These are phyloP conservation scores for Peucedramus taeniatus DNA, from an alignment of 2,113 vertebrate genomes.

Conservation along the genomic window DNA sequence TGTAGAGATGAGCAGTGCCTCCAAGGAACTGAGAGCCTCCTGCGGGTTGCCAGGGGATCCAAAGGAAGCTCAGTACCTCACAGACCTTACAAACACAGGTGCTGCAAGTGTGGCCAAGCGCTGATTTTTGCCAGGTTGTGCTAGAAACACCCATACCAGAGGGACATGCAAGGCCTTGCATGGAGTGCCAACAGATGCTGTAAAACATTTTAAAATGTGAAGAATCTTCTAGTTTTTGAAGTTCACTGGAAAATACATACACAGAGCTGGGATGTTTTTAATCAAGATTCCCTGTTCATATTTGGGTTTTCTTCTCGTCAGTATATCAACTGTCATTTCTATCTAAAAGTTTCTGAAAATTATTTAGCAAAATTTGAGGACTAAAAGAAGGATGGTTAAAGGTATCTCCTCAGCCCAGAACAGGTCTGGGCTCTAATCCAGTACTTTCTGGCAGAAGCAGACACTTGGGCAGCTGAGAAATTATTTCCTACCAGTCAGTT, in stretches of 20 bases:
- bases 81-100: neutral
- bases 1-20: neutral
- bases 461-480: neutral
- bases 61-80: neutral
- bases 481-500: neutral
- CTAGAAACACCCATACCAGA: neutral
- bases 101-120: neutral
- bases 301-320: neutral
- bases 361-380: neutral
- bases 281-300: neutral
- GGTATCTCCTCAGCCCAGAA: accelerated
- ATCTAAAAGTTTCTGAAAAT: neutral
- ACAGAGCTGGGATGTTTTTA: neutral
- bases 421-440: neutral
- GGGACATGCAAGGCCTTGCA: neutral
- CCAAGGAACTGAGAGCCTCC: neutral
- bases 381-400: neutral
- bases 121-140: neutral
- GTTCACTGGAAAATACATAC: neutral
- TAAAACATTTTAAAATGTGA: neutral
- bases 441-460: neutral
- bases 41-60: neutral
- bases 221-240: neutral
- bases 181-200: neutral
- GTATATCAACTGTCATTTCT: neutral